Conservation (phyloP, 2,113 vertebrate genomes). For the Rhadina sibilatrix region DNA sequence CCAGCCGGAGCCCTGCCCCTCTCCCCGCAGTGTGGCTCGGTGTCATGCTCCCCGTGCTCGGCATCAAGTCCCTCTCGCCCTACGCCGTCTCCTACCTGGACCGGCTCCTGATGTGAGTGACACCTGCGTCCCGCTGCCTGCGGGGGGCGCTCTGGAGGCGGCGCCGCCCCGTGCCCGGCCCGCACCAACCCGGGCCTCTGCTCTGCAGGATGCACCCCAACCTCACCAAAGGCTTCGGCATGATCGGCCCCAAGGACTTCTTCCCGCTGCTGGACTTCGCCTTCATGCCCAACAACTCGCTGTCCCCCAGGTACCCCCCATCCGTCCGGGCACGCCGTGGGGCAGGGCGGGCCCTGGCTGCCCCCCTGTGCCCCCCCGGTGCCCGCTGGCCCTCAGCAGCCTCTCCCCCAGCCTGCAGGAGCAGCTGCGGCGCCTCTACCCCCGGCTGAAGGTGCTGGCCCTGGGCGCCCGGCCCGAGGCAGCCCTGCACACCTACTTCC, state of each 20-base stretch:
- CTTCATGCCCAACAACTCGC: slow-evolving; percentile 95
- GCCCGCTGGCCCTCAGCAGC: not conserved
- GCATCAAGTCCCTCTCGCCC: slow-evolving; percentile 87
- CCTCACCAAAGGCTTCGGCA: slow-evolving; percentile 92
- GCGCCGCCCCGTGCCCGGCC: rapidly evolving
- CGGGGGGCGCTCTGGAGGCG: rapidly evolving
- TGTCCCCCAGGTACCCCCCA: slow-evolving; percentile 83
- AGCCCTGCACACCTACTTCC: slow-evolving; percentile 89
- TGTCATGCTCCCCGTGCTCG: slow-evolving; percentile 94
- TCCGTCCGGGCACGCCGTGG: not conserved
- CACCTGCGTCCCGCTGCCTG: rapidly evolving
- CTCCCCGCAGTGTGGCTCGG: slow-evolving; percentile 89
- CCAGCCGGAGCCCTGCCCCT: not conserved
- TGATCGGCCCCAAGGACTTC: slow-evolving; percentile 95
- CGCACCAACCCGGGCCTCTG: too few species aligned
- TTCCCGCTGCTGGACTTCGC: slow-evolving; percentile 96
- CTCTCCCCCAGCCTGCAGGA: slow-evolving; percentile 84
- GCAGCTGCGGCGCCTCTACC: slow-evolving; percentile 88
- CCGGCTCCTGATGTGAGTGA: slow-evolving; percentile 88
- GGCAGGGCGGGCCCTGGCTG: rapidly evolving
- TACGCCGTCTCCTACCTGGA: slow-evolving; percentile 92
- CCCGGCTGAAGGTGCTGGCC: slow-evolving; percentile 89
- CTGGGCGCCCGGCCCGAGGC: slow-evolving; percentile 88
- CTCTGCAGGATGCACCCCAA: slow-evolving; percentile 89
- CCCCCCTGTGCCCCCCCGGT: rapidly evolving